Evolutionary conservation across 2,797 vertebrate genomes (phyloP).

Genomic region (Acrossocheilus fasciatus): DNA sequence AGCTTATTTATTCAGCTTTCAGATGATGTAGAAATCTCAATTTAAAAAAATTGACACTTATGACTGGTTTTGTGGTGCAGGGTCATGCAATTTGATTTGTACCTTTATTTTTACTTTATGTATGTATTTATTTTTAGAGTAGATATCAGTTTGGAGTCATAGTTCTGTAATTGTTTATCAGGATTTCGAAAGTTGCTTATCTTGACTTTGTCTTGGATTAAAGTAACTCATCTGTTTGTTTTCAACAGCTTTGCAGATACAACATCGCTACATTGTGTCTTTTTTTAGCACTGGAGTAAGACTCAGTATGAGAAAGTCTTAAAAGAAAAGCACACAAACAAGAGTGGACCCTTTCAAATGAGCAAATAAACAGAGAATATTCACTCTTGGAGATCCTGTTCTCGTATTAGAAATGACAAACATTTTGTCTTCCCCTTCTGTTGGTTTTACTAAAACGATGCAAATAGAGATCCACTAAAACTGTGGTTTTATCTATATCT

Average conservation of each 20-base stretch:
- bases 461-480: slow-evolving; percentile 5
- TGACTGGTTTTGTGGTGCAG: too few relatives aligned
- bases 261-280: slow-evolving; percentile 19
- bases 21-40: too few relatives aligned
- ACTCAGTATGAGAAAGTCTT: slow-evolving; percentile 14
- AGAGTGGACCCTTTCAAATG: slow-evolving; percentile 2
- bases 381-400: neutral
- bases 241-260: slow-evolving; percentile 28
- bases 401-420: neutral
- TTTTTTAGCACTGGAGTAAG: slow-evolving; percentile 8
- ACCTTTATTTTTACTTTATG: neutral
- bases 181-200: slow-evolving; percentile 26
- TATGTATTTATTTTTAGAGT: neutral
- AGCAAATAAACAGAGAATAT: slow-evolving; percentile 45
- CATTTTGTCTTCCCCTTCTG: neutral
- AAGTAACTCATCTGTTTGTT: slow-evolving; percentile 42
- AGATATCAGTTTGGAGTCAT: neutral
- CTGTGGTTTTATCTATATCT: neutral
- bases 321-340: slow-evolving; percentile 52
- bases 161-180: neutral
- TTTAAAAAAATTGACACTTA: too few relatives aligned
- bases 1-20: too few relatives aligned
- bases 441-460: neutral
- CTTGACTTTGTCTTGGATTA: slow-evolving; percentile 31
- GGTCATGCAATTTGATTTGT: neutral